Evolutionary conservation across 2,797 vertebrate species (phyloP), one percentile per base, ranked within the genome.

Genomic region (Anguilla obscura): DNA sequence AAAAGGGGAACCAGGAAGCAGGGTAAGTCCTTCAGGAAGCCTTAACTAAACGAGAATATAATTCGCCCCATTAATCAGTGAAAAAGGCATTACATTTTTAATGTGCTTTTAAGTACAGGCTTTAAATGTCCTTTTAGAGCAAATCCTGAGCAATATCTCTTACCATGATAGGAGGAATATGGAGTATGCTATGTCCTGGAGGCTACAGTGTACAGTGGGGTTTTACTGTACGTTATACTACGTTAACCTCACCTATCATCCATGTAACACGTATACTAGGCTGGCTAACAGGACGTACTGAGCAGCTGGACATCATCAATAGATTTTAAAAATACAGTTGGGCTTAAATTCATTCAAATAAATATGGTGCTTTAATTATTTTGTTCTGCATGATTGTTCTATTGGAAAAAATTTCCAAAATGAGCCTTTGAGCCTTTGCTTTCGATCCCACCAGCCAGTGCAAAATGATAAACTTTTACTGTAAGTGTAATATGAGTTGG

Each of bases 1-100:
- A 2, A 96, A 94, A 91, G 96, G 96, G 90, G 92, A 94, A 8
- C 86, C 76, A 79, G 97, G 96, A 93, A 89, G 88, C 87, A 93
- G 87, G 92, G 93, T 93, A 88, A 92, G 82, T 58, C 63, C 9
- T 48, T 7, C 24, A 30, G 56, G 10, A 24, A 69, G 24, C 63
- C 30, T 40, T 7, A 85, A 10, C 21, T 12, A 12, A 56, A 45
- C 2, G 14, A 40, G 45, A n/a, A n/a, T 48, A 48, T 21, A 4
- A 80, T 40, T 48, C 12, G 16, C 24, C 14, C 56, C 12, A 16
- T 36, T 40, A 40, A 3, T 12, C n/a, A 36, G 12, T 1, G 27
- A 76, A 76, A 16, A 40, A 2, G 1, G 71, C 30, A 74, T 69
- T n/a, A 24, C 8, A 9, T n/a, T 69, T 69, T 74, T 45, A 14